Evolutionary conservation across 2,888 invertebrate genomes (phyloP).

Genomic region (Bugulina stolonifera): DNA sequence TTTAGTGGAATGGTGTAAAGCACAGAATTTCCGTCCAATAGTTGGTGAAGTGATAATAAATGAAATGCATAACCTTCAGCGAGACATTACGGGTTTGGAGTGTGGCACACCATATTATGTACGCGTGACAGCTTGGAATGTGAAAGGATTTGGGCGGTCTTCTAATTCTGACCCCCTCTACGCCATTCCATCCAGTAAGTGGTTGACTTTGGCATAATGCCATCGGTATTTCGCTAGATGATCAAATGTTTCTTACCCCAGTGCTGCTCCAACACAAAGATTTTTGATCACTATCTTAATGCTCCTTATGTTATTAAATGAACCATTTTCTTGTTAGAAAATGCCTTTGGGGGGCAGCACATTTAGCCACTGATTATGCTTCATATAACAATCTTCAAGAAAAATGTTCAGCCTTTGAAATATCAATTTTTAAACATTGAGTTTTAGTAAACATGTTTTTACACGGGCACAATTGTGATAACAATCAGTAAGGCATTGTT

Average conservation of each 20-base stretch:
- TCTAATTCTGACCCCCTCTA: slow-evolving; percentile 72
- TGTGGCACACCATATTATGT: slow-evolving; percentile 82
- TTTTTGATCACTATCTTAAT: not conserved
- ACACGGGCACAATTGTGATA: not conserved
- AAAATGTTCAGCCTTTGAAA: not conserved
- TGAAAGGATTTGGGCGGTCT: slow-evolving; percentile 80
- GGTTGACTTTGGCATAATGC: not conserved
- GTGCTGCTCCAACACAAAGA: not conserved
- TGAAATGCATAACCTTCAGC: slow-evolving; percentile 63
- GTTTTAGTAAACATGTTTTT: slow-evolving; percentile 23
- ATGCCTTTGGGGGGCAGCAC: not conserved
- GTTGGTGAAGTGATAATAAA: slow-evolving; percentile 68
- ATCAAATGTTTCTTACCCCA: not conserved
- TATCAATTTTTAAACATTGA: not conserved
- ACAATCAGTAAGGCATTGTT: not conserved
- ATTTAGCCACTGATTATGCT: not conserved
- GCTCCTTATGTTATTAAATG: not conserved
- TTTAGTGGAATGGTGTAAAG: slow-evolving; percentile 86
- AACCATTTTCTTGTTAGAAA: not conserved
- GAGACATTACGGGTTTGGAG: slow-evolving; percentile 67
- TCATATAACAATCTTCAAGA: not conserved
- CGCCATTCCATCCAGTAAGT: slow-evolving; percentile 83
- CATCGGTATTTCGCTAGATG: not conserved
- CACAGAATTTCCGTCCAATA: slow-evolving; percentile 74
- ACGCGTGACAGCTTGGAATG: slow-evolving; percentile 83